Evolutionary conservation across 2,888 invertebrate genomes (phyloP).

Genomic region (Melanargia galathea): DNA sequence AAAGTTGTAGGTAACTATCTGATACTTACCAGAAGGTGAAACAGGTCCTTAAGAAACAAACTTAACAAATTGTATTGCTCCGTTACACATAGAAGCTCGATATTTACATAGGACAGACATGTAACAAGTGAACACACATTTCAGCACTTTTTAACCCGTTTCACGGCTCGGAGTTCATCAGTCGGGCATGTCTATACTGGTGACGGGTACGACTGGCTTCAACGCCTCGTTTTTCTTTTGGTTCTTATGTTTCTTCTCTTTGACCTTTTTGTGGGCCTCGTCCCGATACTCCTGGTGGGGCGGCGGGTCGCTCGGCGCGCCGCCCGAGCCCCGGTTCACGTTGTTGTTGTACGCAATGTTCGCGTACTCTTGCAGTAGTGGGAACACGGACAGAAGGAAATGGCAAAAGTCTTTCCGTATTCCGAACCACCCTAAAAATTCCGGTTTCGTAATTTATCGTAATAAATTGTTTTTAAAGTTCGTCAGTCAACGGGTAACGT

Average conservation of each 20-base stretch:
- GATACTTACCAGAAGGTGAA: too few species aligned
- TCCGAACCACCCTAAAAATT: conserved; percentile 97
- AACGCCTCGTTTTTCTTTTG: conserved; percentile 89
- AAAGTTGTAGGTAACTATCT: too few species aligned
- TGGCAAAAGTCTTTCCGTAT: conserved; percentile 98
- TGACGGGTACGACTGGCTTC: conserved; percentile 94
- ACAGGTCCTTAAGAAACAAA: conserved; percentile 58
- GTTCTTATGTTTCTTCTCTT: conserved; percentile 83
- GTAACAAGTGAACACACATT: conserved; percentile 69
- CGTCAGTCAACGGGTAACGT: neutral
- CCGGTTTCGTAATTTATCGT: neutral
- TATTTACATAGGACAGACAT: conserved; percentile 50
- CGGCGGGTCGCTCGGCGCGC: conserved; percentile 63
- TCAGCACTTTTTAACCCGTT: conserved; percentile 27
- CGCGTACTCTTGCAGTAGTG: conserved; percentile 98
- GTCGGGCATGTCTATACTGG: conserved; percentile 95
- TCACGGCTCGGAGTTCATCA: conserved; percentile 68
- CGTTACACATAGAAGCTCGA: conserved; percentile 54
- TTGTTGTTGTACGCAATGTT: conserved; percentile 97
- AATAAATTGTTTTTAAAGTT: neutral
- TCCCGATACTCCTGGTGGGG: conserved; percentile 72
- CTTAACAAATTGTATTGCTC: conserved; percentile 75
- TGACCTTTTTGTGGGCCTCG: conserved; percentile 76
- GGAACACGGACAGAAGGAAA: conserved; percentile 96
- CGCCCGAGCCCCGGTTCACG: conserved; percentile 57